phyloP scores from a whole-genome alignment of 2,797 vertebrate species.

The Serranus cabrilla region DNA sequence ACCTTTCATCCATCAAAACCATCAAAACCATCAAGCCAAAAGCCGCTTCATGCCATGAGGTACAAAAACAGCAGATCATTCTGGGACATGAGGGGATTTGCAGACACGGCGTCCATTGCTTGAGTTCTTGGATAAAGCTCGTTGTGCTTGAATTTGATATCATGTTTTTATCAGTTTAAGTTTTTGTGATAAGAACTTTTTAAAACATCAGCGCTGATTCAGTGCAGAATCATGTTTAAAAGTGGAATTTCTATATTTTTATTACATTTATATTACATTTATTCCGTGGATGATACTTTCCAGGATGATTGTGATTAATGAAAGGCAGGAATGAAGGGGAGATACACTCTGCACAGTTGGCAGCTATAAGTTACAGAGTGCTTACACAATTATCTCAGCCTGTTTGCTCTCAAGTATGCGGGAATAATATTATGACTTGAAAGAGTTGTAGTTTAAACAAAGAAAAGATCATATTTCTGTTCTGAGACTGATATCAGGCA shows the following conservation, averaged over 20 bases:
- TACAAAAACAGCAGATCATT: neutral
- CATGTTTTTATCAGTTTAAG: neutral
- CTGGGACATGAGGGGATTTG: neutral
- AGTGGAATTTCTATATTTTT: neutral
- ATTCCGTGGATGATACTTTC: neutral
- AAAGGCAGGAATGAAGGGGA: constrained; percentile 10
- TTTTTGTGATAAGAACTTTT: neutral
- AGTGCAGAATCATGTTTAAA: constrained; percentile 6
- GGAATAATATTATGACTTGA: constrained; percentile 7
- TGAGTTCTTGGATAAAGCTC: neutral
- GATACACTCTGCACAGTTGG: neutral
- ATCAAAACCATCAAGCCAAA: too few species aligned
- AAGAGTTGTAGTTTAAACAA: constrained; percentile 12
- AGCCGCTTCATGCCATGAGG: too few species aligned
- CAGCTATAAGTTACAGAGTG: neutral
- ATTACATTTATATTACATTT: neutral
- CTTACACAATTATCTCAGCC: neutral
- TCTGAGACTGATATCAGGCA: neutral
- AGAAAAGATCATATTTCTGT: neutral
- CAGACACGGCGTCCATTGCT: neutral
- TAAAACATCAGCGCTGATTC: neutral
- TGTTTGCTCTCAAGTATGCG: neutral
- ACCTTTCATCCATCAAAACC: neutral
- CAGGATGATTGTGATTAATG: constrained; percentile 18
- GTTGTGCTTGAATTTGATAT: constrained; percentile 1